Conservation (phyloP, 2,797 vertebrate species). For the Varecia variegata region DNA sequence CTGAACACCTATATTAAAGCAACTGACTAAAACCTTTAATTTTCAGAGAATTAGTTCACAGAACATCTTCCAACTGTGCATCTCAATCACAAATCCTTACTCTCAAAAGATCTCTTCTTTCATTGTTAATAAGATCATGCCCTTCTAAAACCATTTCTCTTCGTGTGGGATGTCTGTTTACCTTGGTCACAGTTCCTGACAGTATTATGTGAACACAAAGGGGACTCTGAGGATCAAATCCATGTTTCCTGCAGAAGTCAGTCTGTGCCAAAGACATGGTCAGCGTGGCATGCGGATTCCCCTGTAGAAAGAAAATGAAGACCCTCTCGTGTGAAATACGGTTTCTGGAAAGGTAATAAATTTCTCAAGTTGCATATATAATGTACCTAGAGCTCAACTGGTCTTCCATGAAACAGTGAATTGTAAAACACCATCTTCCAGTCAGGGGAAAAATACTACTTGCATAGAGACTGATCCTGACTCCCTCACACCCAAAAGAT, state of each 20-base stretch:
- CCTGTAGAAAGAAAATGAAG: slow-evolving; percentile 82
- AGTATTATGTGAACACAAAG: slow-evolving; percentile 95
- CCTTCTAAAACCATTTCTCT: background rate
- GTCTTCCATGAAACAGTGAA: background rate
- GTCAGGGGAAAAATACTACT: background rate
- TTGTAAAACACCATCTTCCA: background rate
- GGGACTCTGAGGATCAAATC: slow-evolving; percentile 94
- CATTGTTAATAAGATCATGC: too few relatives aligned
- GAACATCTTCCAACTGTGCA: background rate
- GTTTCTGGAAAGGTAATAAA: background rate
- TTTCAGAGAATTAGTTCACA: background rate
- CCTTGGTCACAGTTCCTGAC: slow-evolving; percentile 90
- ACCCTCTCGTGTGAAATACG: background rate
- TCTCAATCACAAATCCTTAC: background rate
- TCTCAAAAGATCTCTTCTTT: background rate
- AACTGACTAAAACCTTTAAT: too few relatives aligned
- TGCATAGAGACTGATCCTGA: background rate
- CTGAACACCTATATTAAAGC: background rate
- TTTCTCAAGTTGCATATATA: background rate
- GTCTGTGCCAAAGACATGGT: slow-evolving; percentile 96
- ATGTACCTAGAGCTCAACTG: rapidly evolving
- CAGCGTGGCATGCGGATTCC: slow-evolving; percentile 89
- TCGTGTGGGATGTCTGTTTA: slow-evolving; percentile 65
- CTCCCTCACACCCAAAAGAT: background rate
- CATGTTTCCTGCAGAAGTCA: slow-evolving; percentile 89